Evolutionary conservation across 2,888 invertebrate genomes (phyloP).

Genomic region (Cephus nigrinus): DNA sequence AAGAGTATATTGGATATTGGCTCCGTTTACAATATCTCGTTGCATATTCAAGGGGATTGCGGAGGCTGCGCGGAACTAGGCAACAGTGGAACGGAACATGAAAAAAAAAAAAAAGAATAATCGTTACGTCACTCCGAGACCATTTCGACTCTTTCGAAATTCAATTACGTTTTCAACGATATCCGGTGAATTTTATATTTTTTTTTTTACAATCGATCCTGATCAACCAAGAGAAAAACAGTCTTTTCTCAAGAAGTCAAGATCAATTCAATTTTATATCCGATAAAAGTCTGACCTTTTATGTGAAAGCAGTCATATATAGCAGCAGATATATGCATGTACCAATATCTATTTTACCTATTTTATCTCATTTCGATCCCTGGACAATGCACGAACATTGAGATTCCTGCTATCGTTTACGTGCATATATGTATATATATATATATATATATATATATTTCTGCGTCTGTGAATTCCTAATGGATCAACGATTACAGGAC

Average conservation of each 20-base stretch:
- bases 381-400: not conserved
- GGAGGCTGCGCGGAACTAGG: slow-evolving; percentile 4
- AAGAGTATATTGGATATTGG: slow-evolving; percentile 7
- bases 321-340: not conserved
- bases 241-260: not conserved
- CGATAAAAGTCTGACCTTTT: not conserved
- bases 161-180: not conserved
- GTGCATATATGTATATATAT: no score
- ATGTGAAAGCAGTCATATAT: not conserved
- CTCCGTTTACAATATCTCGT: slow-evolving; percentile 23
- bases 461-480: not conserved
- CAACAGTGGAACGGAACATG: slow-evolving; percentile 1
- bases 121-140: not conserved
- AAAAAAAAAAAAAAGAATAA: not conserved
- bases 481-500: not conserved
- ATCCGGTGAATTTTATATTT: not conserved
- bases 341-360: not conserved
- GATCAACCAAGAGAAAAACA: not conserved
- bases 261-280: not conserved
- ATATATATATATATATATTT: no score
- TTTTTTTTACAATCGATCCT: no score
- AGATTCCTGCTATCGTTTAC: not conserved
- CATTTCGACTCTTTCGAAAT: not conserved
- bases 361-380: not conserved
- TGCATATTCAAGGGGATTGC: slow-evolving; percentile 25